Base-by-base conservation (phyloP, 2,888 invertebrate species). In the Geophilus truncorum region DNA sequence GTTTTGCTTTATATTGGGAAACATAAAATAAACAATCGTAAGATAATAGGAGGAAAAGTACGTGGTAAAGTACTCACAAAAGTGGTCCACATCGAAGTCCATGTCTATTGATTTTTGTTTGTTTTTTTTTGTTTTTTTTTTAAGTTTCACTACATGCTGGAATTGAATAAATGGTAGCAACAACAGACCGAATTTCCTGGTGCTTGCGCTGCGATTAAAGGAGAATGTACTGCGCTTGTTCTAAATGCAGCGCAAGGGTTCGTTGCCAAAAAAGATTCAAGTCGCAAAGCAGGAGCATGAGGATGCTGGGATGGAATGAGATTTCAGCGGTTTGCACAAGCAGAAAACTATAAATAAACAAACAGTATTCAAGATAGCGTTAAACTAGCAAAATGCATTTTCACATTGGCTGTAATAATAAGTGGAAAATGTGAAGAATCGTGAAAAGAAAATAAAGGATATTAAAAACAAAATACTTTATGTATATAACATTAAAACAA, bases 261-360 rank as follows among this genome's bases (percentile, higher is more conserved):
- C 15, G 57, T 23, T 62, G 57, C 57, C 57, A 62, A 62, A 62
- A 40, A 62, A 62, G 57, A 62, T 62, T 62, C 18, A 40, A 62
- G 57, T 62, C 57, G n/a, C 57, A 23, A 51, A 51, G 57, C 21
- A 62, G 21, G 57, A 62, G 57, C 21, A 62, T 62, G 40, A 12
- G 40, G 40, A n/a, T n/a, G 40, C 40, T 40, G 21, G 57, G 57
- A 62, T 62, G 57, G n/a, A n/a, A n/a, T n/a, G n/a, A n/a, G 18
- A 18, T 62, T 62, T 62, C 57, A 62, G 5, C 57, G 21, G 57
- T 62, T 62, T 62, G 57, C 57, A 62, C 57, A 62, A 62, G 57
- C 57, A 62, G 21, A 62, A 62, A 62, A 18, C 57, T 62, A 62
- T 62, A 62, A 62, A 62, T 62, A 62, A n/a, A 62, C 57, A 62